Conservation (phyloP, 1,140 invertebrate genomes). For the Eciton burchellii region DNA sequence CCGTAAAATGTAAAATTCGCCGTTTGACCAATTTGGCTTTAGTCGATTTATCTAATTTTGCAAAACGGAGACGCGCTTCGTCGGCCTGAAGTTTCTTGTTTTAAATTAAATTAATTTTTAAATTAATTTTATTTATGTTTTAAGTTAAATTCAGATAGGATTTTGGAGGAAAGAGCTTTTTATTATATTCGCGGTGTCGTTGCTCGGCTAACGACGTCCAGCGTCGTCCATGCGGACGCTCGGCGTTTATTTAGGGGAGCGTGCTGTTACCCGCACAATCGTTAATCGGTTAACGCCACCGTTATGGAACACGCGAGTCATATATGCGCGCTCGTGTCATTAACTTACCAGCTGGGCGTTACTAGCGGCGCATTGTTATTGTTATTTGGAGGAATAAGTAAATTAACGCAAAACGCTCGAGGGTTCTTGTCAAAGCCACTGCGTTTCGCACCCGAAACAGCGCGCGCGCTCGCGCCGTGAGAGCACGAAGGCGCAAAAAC, state of each 20-base stretch:
- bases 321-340: constrained; percentile 28
- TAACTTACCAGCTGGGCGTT: constrained; percentile 38
- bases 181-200: background rate
- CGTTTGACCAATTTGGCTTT: too few relatives aligned
- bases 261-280: constrained; percentile 37
- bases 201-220: constrained; percentile 10
- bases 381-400: background rate
- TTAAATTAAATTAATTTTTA: too few relatives aligned
- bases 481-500: too few relatives aligned
- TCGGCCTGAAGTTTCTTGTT: too few relatives aligned
- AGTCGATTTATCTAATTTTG: too few relatives aligned
- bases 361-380: constrained; percentile 19
- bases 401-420: background rate
- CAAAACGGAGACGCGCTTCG: too few relatives aligned
- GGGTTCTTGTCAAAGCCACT: too few relatives aligned
- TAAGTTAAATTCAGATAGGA: too few relatives aligned
- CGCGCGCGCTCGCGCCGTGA: too few relatives aligned
- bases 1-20: too few relatives aligned
- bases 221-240: background rate
- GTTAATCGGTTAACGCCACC: constrained; percentile 54
- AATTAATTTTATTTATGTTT: too few relatives aligned
- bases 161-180: background rate
- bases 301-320: constrained; percentile 17
- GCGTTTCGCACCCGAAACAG: too few relatives aligned
- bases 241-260: background rate